Evolutionary conservation across 2,888 invertebrate species (phyloP).

Genomic region (Coenonympha glycerion): DNA sequence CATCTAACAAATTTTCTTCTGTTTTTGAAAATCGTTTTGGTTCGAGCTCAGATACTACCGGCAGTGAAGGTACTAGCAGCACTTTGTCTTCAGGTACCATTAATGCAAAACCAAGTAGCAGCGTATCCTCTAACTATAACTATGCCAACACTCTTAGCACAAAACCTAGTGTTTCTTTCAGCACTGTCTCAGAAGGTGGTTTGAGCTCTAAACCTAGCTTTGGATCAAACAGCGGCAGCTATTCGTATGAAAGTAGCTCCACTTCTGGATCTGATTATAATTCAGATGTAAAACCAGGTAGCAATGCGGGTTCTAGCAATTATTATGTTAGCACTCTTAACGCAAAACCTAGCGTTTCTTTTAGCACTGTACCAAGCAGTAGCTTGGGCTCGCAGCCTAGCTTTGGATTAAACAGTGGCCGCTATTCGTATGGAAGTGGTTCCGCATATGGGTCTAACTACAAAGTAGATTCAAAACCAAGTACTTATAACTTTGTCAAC

Average conservation of each 20-base stretch:
- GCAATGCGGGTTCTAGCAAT: too few species aligned
- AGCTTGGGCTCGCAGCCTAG: not conserved
- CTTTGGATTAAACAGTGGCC: not conserved
- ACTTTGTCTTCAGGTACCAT: conserved; percentile 1
- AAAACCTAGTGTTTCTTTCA: conserved; percentile 4
- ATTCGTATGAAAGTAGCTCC: not conserved
- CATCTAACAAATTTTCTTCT: conserved; percentile 9
- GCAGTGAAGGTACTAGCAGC: not conserved
- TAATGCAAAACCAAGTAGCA: conserved; percentile 4
- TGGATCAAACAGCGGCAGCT: not conserved
- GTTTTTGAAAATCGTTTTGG: conserved; percentile 12
- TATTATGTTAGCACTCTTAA: too few species aligned
- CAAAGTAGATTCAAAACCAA: too few species aligned
- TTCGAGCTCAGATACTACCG: conserved; percentile 8
- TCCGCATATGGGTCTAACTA: not conserved
- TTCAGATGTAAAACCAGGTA: too few species aligned
- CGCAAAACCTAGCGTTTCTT: not conserved
- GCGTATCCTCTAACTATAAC: not conserved
- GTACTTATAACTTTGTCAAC: too few species aligned
- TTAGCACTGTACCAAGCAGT: not conserved
- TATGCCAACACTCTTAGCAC: not conserved
- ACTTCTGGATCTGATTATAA: not conserved
- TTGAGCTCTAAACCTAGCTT: not conserved
- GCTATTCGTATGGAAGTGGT: not conserved
- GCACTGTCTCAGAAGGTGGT: not conserved